A percentile compares a stretch with the other conserved stretches of the same genome.
These are phyloP conservation scores for Eilema sororculum DNA, from an alignment of 2,888 invertebrate genomes.

Conservation along the genomic window DNA sequence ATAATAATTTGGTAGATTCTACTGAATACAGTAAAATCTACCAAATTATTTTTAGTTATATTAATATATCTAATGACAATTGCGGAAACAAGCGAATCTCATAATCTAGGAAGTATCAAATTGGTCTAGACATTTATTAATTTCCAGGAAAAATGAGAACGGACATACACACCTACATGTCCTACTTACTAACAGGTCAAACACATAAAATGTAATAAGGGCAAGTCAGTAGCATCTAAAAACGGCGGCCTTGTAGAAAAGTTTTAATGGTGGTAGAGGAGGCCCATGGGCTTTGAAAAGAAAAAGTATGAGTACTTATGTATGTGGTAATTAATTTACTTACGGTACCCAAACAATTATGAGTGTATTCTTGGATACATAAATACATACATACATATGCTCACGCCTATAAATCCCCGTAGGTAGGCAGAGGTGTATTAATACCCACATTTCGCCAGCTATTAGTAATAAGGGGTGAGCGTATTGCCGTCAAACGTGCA, in stretches of 20 bases:
- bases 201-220: constrained; percentile 4
- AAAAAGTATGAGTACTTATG: background rate
- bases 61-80: too few relatives aligned
- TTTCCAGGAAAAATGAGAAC: background rate
- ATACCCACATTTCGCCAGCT: too few relatives aligned
- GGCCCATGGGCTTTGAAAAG: background rate
- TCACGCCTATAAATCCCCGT: too few relatives aligned
- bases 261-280: constrained; percentile 5
- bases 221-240: background rate
- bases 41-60: too few relatives aligned
- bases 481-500: too few relatives aligned
- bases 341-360: background rate
- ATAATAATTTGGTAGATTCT: too few relatives aligned
- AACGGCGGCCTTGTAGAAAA: background rate
- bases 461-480: too few relatives aligned
- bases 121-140: background rate
- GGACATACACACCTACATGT: background rate
- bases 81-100: too few relatives aligned
- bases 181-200: background rate
- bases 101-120: background rate
- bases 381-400: too few relatives aligned
- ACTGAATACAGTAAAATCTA: too few relatives aligned
- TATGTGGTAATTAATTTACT: background rate
- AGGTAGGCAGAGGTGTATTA: too few relatives aligned
- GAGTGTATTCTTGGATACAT: background rate